A percentile compares a stretch with the other conserved stretches of the same genome.
phyloP scores from a whole-genome alignment of 1,140 invertebrate species.

The Olivierus martensii region DNA sequence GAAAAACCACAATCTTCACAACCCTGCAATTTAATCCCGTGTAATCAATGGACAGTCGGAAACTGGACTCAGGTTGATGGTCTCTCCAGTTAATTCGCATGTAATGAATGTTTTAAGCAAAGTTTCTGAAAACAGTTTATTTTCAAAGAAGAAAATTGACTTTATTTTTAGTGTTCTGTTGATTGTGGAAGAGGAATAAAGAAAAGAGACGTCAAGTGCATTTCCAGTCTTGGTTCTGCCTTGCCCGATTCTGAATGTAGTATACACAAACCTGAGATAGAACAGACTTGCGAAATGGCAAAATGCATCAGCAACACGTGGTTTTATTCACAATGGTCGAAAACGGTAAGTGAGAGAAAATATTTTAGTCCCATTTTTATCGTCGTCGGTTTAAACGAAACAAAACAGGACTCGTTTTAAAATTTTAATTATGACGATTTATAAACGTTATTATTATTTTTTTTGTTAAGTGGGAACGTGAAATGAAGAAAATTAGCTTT shows the following conservation, averaged over 20 bases:
- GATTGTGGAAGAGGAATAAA: constrained; percentile 38
- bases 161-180: constrained; percentile 31
- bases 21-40: constrained; percentile 28
- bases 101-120: background rate
- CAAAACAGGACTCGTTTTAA: no score
- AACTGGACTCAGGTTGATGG: constrained; percentile 25
- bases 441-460: no score
- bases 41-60: constrained; percentile 19
- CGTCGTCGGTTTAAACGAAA: no score
- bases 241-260: constrained; percentile 25
- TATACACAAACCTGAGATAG: constrained; percentile 23
- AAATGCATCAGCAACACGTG: constrained; percentile 27
- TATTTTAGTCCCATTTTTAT: no score
- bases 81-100: no score
- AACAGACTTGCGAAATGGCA: constrained; percentile 38
- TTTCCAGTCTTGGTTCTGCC: constrained; percentile 21
- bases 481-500: no score
- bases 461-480: no score
- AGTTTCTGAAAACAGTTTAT: background rate
- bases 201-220: constrained; percentile 31
- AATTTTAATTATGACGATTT: no score
- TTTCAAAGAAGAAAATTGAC: background rate
- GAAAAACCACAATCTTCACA: constrained; percentile 2
- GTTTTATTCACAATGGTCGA: constrained; percentile 35
- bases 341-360: background rate